Conservation (phyloP, 2,888 invertebrate genomes). For the Polydrusus tereticollis region DNA sequence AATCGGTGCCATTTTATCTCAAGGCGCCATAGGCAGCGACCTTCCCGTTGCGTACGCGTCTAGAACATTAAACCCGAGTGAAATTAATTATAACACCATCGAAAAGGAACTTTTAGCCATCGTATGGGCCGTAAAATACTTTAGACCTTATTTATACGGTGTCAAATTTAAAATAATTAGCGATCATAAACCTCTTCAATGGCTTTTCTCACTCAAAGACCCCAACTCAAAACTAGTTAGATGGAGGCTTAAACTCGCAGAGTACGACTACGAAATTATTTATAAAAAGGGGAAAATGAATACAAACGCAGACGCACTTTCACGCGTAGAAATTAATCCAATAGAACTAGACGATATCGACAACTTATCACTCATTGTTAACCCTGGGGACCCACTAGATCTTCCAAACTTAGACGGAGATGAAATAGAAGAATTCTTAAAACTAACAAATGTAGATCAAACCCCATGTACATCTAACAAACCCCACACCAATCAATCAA, state of each 20-base stretch:
- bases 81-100: constrained; percentile 20
- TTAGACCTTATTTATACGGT: constrained; percentile 38
- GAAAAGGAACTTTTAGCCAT: constrained; percentile 15
- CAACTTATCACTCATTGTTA: not conserved
- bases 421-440: not conserved
- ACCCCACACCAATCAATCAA: too few species aligned
- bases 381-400: not conserved
- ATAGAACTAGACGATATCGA: not conserved
- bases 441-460: not conserved
- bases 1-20: constrained; percentile 34
- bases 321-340: constrained; percentile 20
- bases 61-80: constrained; percentile 32
- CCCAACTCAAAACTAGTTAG: constrained; percentile 43
- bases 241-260: constrained; percentile 43
- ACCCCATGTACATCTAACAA: too few species aligned
- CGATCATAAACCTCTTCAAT: constrained; percentile 46
- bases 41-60: constrained; percentile 38
- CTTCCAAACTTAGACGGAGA: not conserved
- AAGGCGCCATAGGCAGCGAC: constrained; percentile 41
- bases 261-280: constrained; percentile 42
- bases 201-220: constrained; percentile 43
- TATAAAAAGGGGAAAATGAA: constrained; percentile 45
- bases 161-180: constrained; percentile 27
- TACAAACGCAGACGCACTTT: constrained; percentile 36
- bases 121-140: constrained; percentile 39